Evolutionary conservation across 1,140 invertebrate species (phyloP), one percentile per base, ranked within the genome.

Genomic region (Hylyphantes graminicola): DNA sequence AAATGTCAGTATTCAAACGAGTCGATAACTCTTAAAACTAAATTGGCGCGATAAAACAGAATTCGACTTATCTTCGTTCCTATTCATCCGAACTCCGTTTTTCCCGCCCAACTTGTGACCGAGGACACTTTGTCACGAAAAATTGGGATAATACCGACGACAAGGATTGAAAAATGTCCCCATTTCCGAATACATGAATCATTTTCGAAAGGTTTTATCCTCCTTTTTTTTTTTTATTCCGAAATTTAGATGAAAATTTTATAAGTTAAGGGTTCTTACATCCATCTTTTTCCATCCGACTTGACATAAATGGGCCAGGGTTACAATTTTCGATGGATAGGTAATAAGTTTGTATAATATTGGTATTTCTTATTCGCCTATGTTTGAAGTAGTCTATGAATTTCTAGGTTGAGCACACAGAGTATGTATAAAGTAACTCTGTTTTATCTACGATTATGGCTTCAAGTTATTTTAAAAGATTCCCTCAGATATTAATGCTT

Each of bases 121-220:
- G 50, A 51, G 63, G 51, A 63, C 17, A 51, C 15, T 70, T 57
- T 67, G 75, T 55, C 76, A 78, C 50, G 76, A 67, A 64, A 74
- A 63, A 76, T 64, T 51, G 50, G 63, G 72, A 57, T 57, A 35
- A 65, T 21, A 55, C 54, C 50, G 53, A 19, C 9, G 53, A 53
- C 53, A 53, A 21, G 17, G 15, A 61, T 61, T 48, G 61, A 67
- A 51, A 55, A 63, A 67, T 54, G 50, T 65, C 63, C 63, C 63
- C 76, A 54, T 65, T 78, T 74, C 53, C 51, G 76, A 67, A 78
- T 78, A 65, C 76, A 78, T 78, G 67, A 61, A 78, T 78, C 76
- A 78, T 78, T 76, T 74, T 57, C 72, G 72, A 57, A 21, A 57
- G 72, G 54, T 51, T n/a, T 70, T 51, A 5, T n/a, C 19, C 72